Evolutionary conservation across 2,113 vertebrate species (phyloP).

Genomic region (Acanthisitta chloris): DNA sequence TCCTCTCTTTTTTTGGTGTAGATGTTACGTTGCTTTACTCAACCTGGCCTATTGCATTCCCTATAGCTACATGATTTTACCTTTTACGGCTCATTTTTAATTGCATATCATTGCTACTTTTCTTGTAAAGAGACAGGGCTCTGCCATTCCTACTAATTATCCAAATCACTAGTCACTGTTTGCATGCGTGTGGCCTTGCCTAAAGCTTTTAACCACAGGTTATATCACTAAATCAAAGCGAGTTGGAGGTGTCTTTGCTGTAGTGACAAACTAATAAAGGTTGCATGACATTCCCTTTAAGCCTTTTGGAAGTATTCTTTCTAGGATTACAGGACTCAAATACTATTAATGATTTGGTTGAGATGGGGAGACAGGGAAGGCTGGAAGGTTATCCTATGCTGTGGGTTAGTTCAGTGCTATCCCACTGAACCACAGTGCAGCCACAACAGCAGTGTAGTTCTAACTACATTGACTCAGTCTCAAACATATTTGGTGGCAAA

Average conservation of each 20-base stretch:
- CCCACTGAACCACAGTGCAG: not conserved
- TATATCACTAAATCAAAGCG: slow-evolving; percentile 74
- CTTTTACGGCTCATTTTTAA: slow-evolving; percentile 68
- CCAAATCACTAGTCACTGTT: slow-evolving; percentile 66
- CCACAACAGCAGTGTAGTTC: not conserved
- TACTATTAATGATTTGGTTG: not conserved
- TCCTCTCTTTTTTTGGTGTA: not conserved
- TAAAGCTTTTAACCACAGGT: slow-evolving; percentile 72
- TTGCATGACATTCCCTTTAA: slow-evolving; percentile 61
- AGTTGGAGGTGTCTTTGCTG: slow-evolving; percentile 45
- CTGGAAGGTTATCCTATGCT: not conserved
- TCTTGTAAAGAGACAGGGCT: slow-evolving; percentile 72
- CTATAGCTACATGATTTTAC: slow-evolving; percentile 13
- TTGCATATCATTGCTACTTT: slow-evolving; percentile 72
- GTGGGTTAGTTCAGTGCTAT: not conserved
- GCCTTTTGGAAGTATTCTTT: slow-evolving; percentile 50
- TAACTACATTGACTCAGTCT: fast-evolving
- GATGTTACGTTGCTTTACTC: slow-evolving; percentile 6
- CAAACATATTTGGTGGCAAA: not conserved
- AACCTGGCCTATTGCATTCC: not conserved
- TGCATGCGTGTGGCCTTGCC: slow-evolving; percentile 71
- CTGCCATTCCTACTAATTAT: slow-evolving; percentile 77
- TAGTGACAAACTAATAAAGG: slow-evolving; percentile 68
- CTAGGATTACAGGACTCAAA: slow-evolving; percentile 36
- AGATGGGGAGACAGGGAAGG: not conserved